These are phyloP conservation scores for Aethes cnicana DNA, from an alignment of 2,888 invertebrate species.

Conservation along the genomic window DNA sequence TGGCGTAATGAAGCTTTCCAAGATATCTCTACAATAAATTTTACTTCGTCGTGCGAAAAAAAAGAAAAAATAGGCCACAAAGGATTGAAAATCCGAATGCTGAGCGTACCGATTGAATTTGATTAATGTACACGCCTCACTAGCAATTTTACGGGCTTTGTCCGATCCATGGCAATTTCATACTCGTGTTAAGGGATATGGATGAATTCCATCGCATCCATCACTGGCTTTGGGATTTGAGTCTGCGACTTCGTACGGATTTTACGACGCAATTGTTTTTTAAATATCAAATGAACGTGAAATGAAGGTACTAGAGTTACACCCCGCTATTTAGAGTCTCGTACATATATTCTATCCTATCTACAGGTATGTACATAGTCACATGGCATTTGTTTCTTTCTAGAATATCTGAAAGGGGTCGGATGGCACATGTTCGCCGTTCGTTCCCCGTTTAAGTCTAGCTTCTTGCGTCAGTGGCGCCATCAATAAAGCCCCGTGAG, in stretches of 20 bases:
- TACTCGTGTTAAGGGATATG: slow-evolving; percentile 22
- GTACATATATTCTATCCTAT: too few relatives aligned
- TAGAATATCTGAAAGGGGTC: background rate
- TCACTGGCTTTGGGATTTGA: slow-evolving; percentile 20
- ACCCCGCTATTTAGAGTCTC: too few relatives aligned
- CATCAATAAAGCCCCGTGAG: slow-evolving; percentile 44
- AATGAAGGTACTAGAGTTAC: too few relatives aligned
- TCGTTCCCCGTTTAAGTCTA: slow-evolving; percentile 16
- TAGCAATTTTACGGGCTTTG: slow-evolving; percentile 35
- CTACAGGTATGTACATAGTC: too few relatives aligned
- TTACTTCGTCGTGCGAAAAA: slow-evolving; percentile 11
- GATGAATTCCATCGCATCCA: slow-evolving; percentile 24
- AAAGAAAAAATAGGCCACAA: slow-evolving; percentile 11
- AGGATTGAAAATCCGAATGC: slow-evolving; percentile 38
- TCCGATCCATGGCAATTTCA: slow-evolving; percentile 24
- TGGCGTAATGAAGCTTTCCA: slow-evolving; percentile 16
- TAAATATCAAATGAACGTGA: too few relatives aligned
- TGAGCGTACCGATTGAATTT: slow-evolving; percentile 40
- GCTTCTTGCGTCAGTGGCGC: slow-evolving; percentile 31
- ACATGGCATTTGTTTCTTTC: background rate
- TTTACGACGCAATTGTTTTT: slow-evolving; percentile 11
- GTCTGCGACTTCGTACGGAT: slow-evolving; percentile 12
- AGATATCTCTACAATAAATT: slow-evolving; percentile 17
- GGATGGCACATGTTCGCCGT: slow-evolving; percentile 4
- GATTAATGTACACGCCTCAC: slow-evolving; percentile 41